Percentiles rank a stretch among this genome's conserved stretches.
Evolutionary conservation across 2,888 invertebrate genomes (phyloP).

Genomic region (Morpho achilles): DNA sequence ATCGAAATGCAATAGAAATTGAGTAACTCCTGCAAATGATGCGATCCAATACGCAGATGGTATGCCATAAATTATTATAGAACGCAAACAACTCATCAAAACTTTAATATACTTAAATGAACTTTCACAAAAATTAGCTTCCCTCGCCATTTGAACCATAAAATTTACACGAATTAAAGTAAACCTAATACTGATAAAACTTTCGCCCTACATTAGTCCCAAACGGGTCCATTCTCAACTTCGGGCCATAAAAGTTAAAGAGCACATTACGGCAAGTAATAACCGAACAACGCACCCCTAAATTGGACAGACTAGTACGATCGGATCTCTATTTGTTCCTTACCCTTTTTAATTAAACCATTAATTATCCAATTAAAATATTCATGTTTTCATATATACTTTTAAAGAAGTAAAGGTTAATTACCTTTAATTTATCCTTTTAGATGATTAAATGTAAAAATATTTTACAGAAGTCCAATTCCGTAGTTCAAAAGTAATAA

Average conservation of each 20-base stretch:
- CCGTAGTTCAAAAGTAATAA: no score
- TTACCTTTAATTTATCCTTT: no score
- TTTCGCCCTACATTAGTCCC: slow-evolving; percentile 65
- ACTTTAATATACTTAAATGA: not conserved
- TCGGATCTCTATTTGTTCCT: slow-evolving; percentile 27
- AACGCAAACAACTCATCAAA: no score
- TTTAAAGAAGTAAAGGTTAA: no score
- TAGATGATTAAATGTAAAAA: not conserved
- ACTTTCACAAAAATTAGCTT: slow-evolving; percentile 4
- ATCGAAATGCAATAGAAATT: no score
- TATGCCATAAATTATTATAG: no score
- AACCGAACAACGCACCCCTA: slow-evolving; percentile 66
- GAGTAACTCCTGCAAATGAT: no score
- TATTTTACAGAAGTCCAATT: no score
- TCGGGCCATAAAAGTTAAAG: slow-evolving; percentile 75
- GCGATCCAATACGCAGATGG: no score
- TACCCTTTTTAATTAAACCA: slow-evolving; percentile 25
- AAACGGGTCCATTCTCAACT: slow-evolving; percentile 59
- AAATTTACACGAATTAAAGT: slow-evolving; percentile 60
- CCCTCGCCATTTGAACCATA: slow-evolving; percentile 31
- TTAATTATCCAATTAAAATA: slow-evolving; percentile 20
- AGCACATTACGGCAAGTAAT: slow-evolving; percentile 74
- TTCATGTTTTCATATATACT: slow-evolving; percentile 3
- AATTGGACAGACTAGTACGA: slow-evolving; percentile 39
- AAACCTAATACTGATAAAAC: slow-evolving; percentile 62